Evolutionary conservation across 2,113 vertebrate genomes (phyloP), one percentile per base, ranked within the genome.

Genomic region (Triplophysa rosa): DNA sequence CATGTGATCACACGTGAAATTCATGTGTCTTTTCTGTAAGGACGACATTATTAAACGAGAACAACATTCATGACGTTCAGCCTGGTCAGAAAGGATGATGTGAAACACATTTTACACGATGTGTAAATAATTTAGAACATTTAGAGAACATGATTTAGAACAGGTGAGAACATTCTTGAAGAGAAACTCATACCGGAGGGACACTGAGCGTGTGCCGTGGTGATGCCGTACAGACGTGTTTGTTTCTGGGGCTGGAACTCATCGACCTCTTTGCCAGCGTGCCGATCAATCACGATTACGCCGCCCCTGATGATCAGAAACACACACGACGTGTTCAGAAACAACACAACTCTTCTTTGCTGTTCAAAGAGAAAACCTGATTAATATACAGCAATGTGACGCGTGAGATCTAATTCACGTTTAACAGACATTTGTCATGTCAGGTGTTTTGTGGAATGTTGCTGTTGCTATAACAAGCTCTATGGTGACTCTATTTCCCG

Each of bases 181-280:
- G 1, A 40, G 56, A 33, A n/a, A 7, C 21, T 8, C 37, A 16
- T 93, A 96, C 95, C 95, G 91, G 88, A 88, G 26, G 93, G 94
- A 84, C 95, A 96, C 84, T 91, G 94, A 56, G 93, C 87, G 77
- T 92, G 92, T 47, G 94, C 91, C 4, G 90, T 89, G 79, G 95
- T 90, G 89, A 98, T 94, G 83, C 96, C 96, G 1, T 98, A 98
- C 1, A 94, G 90, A 11, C 96, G 94, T 1, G 94, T 94, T 68
- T 93, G 94, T 84, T 94, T 98, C 89, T 95, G 92, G 0, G 97
- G 96, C 72, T 94, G 92, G 80, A 96, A 96, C 69, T 91, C 89
- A 2, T 96, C 95, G 0, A 82, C 93, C 87, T 97, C 95, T 37
- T 77, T 91, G 62, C 89, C 90, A 49, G 92, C 29, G 0, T 78